These are phyloP conservation scores for Notoglanidium macrostoma DNA, from an alignment of 2,797 vertebrate genomes.

Conservation along the genomic window DNA sequence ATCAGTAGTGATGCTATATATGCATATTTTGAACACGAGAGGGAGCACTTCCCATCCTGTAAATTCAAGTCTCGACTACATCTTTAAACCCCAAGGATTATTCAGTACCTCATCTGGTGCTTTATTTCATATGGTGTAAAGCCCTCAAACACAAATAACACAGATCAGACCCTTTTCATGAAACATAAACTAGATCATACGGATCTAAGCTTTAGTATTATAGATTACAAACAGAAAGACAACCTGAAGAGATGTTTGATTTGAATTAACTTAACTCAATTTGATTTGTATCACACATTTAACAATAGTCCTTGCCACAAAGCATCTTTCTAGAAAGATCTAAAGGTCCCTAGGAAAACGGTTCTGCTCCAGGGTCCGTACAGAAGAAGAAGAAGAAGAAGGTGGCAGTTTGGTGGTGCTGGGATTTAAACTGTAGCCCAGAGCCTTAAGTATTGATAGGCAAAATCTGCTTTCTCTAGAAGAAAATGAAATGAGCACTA, in stretches of 20 bases:
- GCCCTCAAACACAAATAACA: not conserved
- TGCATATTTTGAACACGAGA: conserved; percentile 55
- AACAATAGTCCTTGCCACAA: not conserved
- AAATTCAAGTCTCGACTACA: conserved; percentile 23
- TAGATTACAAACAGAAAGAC: not conserved
- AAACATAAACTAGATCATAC: not conserved
- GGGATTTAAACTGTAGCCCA: not conserved
- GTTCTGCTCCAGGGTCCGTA: not conserved
- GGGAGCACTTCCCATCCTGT: conserved; percentile 50
- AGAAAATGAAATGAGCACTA: conserved; percentile 8
- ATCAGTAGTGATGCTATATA: not conserved
- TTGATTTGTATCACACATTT: not conserved
- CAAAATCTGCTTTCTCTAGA: not conserved
- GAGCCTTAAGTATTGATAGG: not conserved
- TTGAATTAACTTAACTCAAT: not conserved
- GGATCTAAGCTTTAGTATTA: not conserved
- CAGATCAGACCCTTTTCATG: not conserved
- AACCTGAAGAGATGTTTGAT: no score
- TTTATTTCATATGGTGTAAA: not conserved
- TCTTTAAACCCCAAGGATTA: not conserved
- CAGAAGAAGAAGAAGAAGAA: not conserved
- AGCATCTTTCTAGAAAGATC: not conserved
- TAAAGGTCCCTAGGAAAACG: not conserved
- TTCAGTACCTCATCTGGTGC: not conserved
- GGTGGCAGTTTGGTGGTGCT: not conserved